Evolutionary conservation across 2,113 vertebrate genomes (phyloP), one percentile per base, ranked within the genome.

Genomic region (Ploceus nigricollis): DNA sequence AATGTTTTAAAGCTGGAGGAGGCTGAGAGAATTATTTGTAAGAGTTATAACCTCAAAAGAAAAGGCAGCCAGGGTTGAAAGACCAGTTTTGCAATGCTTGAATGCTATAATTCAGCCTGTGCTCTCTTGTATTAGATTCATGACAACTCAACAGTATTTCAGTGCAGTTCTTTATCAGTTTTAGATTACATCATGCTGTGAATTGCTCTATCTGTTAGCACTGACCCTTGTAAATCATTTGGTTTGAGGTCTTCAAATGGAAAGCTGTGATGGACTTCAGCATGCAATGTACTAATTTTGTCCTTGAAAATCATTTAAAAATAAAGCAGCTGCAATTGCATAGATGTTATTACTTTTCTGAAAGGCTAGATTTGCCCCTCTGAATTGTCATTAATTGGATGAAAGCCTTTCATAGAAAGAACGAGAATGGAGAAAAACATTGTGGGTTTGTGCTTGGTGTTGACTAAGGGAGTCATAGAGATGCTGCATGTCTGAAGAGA

Each of bases 201-300:
- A 95, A 78, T 81, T 92, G 56, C 69, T 86, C 68, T 92, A 51
- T 83, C 87, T 95, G 69, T 90, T 96, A 68, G 89, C 85, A 90
- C 45, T 84, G 96, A 95, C 93, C 65, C 77, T 81, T 91, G 42
- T 89, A 95, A 91, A 92, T 89, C 56, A 64, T 89, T 94, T 84
- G 64, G 61, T 93, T 85, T 94, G 68, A 95, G 84, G 40, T 91
- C 91, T 86, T 96, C 75, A 90, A 27, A 78, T 92, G 47, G 71
- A 86, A 93, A 88, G 39, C 48, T 82, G 65, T 47, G 82, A 87
- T 95, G 77, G 37, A 45, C 31, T 93, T 93, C 57, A 81, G 82
- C 48, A 56, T 88, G 56, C 60, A 19, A 30, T 70, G 56, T 92
- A 61, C 56, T 96, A n/a, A 22, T 40, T 87, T 88, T 76, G 65